These are phyloP conservation scores for Stramonita haemastoma DNA, from an alignment of 2,888 invertebrate species.

Conservation along the genomic window DNA sequence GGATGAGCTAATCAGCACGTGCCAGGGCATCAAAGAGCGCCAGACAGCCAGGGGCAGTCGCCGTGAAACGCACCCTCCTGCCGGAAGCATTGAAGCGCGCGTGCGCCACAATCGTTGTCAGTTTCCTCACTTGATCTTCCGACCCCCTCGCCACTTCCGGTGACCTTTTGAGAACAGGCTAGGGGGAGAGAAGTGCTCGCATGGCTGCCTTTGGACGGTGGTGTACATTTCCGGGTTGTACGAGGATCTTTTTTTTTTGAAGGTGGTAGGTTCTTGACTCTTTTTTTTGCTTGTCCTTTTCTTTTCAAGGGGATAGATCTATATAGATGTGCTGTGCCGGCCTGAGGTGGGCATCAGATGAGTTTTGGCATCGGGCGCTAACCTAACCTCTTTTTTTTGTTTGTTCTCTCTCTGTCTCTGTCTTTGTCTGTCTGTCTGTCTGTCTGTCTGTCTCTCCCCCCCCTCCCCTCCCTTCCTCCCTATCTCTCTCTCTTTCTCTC, in stretches of 20 bases:
- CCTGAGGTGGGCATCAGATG: no score
- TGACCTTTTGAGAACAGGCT: conserved; percentile 18
- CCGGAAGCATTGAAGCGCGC: conserved; percentile 32
- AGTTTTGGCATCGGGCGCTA: no score
- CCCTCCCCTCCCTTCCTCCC: not conserved
- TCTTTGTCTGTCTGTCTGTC: not conserved
- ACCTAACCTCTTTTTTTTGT: no score
- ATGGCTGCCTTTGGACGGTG: not conserved
- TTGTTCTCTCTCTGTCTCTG: no score
- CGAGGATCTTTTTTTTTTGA: not conserved
- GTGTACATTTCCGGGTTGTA: conserved; percentile 28
- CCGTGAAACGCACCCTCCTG: conserved; percentile 25
- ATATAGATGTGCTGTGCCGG: no score
- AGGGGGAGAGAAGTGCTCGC: conserved; percentile 24
- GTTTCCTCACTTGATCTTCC: conserved; percentile 27
- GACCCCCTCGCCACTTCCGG: conserved; percentile 25
- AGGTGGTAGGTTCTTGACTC: not conserved
- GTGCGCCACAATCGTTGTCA: conserved; percentile 38
- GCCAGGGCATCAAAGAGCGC: conserved; percentile 14
- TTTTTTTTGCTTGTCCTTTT: no score
- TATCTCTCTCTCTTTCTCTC: not conserved
- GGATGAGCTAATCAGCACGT: conserved; percentile 36
- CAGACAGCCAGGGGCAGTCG: conserved; percentile 15
- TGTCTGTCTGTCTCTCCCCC: not conserved
- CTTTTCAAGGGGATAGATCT: no score